phyloP scores from a whole-genome alignment of 2,113 vertebrate genomes.

The Nettapus auritus region DNA sequence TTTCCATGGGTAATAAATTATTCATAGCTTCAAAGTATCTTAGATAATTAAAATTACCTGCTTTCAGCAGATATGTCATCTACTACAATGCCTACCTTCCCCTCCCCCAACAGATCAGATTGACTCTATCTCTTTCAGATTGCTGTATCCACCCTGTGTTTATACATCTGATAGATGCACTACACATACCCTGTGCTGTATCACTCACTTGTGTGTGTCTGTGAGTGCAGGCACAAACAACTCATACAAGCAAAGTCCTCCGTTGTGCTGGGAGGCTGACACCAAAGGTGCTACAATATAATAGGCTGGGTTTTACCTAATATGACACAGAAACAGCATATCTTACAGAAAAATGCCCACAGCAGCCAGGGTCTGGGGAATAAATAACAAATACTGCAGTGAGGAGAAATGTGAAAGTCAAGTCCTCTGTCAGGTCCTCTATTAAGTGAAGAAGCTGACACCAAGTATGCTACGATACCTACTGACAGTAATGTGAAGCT shows the following conservation, averaged over 20 bases:
- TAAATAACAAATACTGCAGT: not conserved
- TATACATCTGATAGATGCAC: conserved; percentile 18
- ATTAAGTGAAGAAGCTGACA: not conserved
- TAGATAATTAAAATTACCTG: conserved; percentile 79
- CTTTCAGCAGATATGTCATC: conserved; percentile 76
- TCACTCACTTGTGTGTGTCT: not conserved
- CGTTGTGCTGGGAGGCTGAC: not conserved
- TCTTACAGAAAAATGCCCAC: not conserved
- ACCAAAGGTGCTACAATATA: not conserved
- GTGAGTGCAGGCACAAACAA: not conserved
- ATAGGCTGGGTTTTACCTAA: not conserved
- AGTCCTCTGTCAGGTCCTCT: not conserved
- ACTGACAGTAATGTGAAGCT: not conserved
- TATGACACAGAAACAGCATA: not conserved
- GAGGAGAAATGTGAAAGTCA: not conserved
- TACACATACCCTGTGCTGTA: not conserved
- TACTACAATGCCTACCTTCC: conserved; percentile 45
- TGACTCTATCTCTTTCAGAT: conserved; percentile 65
- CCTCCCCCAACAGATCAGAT: conserved; percentile 51
- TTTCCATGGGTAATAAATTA: conserved; percentile 73
- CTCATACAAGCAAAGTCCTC: not conserved
- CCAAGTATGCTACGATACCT: not conserved
- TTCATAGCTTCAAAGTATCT: conserved; percentile 74
- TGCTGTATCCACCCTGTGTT: conserved; percentile 45
- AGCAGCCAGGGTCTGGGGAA: not conserved